Conservation (phyloP, 2,888 invertebrate species). For the Perithous albicinctus region DNA sequence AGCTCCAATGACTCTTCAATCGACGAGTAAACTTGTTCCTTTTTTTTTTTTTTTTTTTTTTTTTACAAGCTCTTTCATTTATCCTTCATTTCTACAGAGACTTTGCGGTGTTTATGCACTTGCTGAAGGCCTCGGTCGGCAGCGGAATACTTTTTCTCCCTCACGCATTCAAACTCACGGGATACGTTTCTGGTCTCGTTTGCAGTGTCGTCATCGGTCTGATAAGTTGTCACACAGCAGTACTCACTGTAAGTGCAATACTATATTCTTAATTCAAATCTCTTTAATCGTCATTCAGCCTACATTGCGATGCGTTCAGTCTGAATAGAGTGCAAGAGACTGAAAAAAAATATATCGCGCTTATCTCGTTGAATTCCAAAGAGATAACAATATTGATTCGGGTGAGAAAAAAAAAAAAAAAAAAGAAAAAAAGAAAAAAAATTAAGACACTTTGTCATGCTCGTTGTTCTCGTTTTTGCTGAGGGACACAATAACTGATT, state of each 20-base stretch:
- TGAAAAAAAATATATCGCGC: conserved; percentile 11
- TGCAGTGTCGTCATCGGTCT: conserved; percentile 92
- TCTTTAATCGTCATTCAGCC: background rate
- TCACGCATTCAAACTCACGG: conserved; percentile 93
- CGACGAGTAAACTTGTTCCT: conserved; percentile 30
- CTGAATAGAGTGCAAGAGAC: background rate
- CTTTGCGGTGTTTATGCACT: conserved; percentile 92
- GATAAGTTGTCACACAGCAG: conserved; percentile 96
- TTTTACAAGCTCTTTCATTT: conserved; percentile 26
- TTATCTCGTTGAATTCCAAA: conserved; percentile 49
- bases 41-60: conserved; percentile 16
- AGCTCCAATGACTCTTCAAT: conserved; percentile 1
- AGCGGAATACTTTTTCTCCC: conserved; percentile 97
- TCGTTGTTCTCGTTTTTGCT: background rate
- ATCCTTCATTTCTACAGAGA: conserved; percentile 86
- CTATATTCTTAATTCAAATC: background rate
- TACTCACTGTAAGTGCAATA: conserved; percentile 90
- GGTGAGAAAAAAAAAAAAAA: no score
- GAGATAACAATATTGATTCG: conserved; percentile 54
- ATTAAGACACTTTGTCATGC: background rate
- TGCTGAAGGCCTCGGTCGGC: conserved; percentile 96
- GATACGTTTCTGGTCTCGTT: conserved; percentile 90
- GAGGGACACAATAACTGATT: background rate
- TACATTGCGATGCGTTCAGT: conserved; percentile 2
- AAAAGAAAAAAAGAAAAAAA: no score